Evolutionary conservation across 2,113 vertebrate species (phyloP), one percentile per base, ranked within the genome.

Genomic region (Rhynchomys soricoides): DNA sequence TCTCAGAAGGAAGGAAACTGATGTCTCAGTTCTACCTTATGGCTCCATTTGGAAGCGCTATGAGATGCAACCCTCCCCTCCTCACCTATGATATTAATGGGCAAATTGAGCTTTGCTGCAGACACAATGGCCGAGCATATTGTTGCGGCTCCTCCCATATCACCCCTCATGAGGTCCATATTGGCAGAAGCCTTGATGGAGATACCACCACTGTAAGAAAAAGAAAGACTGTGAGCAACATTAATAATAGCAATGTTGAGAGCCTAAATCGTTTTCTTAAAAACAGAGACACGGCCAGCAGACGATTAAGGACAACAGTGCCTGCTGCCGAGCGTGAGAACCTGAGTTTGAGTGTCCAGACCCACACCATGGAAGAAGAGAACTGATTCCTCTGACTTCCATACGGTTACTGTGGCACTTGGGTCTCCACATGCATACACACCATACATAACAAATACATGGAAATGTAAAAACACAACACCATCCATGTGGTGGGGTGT

Each of bases 81-180:
- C 94, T 98, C 97, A 99, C 99, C 99, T 17, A 99, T 96, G 88
- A 99, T 98, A 96, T 99, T 99, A 94, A 99, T 70, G 13, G 99
- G 99, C 26, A 99, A 97, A 13, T 98, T 98, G 40, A 99, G 98
- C 96, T 99, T 98, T 55, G 99, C 99, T 50, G 99, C 99, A 15
- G 99, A 99, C 97, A 99, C 98, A 19, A 99, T 98, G 83, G 99
- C 98, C 0, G 99, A 99, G 75, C 99, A 99, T 55, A 99, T 98
- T 0, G 99, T 99, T 45, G 99, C 99, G 16, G 99, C 99, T 82
- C 99, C 99, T 8, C 99, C 99, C 99, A 99, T 99, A 93, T 99
- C 99, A 0, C 99, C 99, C 98, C 99, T 98, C 99, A 99, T 99
- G 0, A 99, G 99, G 94, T 99, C 99, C 99, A 99, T 99, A 3